A percentile compares a stretch with the other conserved stretches of the same genome.
Conservation (phyloP, 1,140 invertebrate genomes). For the Laupala kohalensis region DNA sequence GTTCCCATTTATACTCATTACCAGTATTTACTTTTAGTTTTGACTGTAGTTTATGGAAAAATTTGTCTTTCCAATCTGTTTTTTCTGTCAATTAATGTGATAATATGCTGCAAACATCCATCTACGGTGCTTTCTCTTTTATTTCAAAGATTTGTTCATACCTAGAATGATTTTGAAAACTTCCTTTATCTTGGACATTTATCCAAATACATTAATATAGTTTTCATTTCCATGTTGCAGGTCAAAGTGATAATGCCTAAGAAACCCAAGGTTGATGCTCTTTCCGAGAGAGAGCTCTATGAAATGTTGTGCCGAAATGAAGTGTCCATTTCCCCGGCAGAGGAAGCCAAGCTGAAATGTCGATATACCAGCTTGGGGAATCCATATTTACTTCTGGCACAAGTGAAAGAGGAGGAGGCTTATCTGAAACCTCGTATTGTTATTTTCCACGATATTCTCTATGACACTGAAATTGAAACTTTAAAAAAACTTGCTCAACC, state of each 20-base stretch:
- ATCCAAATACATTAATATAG: no score
- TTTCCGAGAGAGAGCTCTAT: conserved; percentile 52
- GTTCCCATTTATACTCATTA: no score
- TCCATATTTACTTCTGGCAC: conserved; percentile 67
- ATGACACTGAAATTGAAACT: conserved; percentile 75
- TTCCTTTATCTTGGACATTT: no score
- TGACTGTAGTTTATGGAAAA: no score
- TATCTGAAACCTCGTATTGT: conserved; percentile 74
- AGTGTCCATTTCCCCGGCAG: conserved; percentile 39
- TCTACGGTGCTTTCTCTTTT: no score
- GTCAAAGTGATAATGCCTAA: neutral
- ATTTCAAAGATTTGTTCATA: no score
- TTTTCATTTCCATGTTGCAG: no score
- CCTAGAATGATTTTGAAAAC: no score
- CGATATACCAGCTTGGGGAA: conserved; percentile 52
- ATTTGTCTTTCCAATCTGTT: no score
- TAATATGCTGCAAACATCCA: no score
- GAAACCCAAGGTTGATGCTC: conserved; percentile 11
- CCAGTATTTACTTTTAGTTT: no score
- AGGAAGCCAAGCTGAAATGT: conserved; percentile 53
- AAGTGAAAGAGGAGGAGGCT: conserved; percentile 84
- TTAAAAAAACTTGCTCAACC: conserved; percentile 80
- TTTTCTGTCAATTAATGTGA: no score
- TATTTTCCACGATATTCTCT: conserved; percentile 80
- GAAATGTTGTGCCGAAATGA: conserved; percentile 88